Evolutionary conservation across 2,797 vertebrate genomes (phyloP).

Genomic region (Dromococcyx pavoninus): DNA sequence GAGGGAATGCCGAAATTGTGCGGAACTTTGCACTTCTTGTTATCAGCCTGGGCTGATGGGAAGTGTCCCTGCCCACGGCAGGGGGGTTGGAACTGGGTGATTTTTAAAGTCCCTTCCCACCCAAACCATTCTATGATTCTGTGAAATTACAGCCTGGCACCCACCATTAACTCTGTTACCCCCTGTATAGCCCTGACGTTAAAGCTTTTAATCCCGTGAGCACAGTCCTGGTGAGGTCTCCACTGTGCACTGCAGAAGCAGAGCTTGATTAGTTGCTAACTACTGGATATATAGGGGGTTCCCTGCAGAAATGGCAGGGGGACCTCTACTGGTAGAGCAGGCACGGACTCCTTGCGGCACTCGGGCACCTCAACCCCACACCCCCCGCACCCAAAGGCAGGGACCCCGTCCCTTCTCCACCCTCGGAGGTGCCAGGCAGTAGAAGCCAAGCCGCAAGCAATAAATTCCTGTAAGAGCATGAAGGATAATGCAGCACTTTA

Average conservation of each 20-base stretch:
- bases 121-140: no score
- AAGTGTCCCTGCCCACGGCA: no score
- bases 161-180: not conserved
- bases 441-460: not conserved
- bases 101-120: no score
- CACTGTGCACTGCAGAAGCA: accelerated
- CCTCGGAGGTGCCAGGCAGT: not conserved
- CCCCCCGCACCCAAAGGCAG: not conserved
- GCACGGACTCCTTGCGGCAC: not conserved
- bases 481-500: not conserved
- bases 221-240: accelerated
- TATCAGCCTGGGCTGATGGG: no score
- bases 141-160: accelerated
- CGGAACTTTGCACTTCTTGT: no score
- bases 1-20: not conserved
- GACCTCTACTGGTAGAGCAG: not conserved
- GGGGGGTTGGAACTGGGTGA: no score
- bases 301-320: not conserved
- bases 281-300: not conserved
- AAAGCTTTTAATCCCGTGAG: not conserved
- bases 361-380: not conserved
- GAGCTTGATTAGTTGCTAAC: no score
- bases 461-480: not conserved
- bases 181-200: accelerated
- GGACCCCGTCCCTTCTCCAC: not conserved